phyloP scores from a whole-genome alignment of 2,888 invertebrate genomes.

The Torymus auratus region DNA sequence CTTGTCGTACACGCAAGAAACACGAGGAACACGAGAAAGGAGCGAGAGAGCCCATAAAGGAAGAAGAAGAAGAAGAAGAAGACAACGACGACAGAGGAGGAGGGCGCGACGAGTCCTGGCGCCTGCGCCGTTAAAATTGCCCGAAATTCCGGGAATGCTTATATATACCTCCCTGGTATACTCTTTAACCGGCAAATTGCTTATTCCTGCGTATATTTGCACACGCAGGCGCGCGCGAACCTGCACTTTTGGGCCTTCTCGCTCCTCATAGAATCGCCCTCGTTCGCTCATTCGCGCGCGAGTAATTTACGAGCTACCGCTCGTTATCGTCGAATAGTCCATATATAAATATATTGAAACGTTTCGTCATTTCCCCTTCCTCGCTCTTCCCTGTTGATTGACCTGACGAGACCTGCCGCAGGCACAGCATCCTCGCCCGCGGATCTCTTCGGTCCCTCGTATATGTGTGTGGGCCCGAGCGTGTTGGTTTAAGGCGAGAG shows the following conservation, averaged over 20 bases:
- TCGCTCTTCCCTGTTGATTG: background rate
- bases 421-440: no score
- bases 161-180: constrained; percentile 64
- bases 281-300: constrained; percentile 21
- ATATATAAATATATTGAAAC: constrained; percentile 47
- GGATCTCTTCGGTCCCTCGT: no score
- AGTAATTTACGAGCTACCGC: constrained; percentile 55
- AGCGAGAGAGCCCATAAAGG: background rate
- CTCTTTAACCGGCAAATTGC: constrained; percentile 52
- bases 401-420: no score
- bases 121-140: constrained; percentile 76
- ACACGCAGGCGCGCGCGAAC: background rate
- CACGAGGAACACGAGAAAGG: background rate
- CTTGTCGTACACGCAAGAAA: background rate
- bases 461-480: constrained; percentile 35
- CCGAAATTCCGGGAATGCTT: constrained; percentile 74
- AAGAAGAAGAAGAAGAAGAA: background rate
- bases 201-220: constrained; percentile 60
- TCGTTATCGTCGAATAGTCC: constrained; percentile 53
- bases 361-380: constrained; percentile 13
- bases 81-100: background rate
- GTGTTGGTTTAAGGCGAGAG: constrained; percentile 51
- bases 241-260: background rate
- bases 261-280: background rate
- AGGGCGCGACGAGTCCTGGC: constrained; percentile 68